These are phyloP conservation scores for Argopecten irradians DNA, from an alignment of 1,140 invertebrate species.

Conservation along the genomic window DNA sequence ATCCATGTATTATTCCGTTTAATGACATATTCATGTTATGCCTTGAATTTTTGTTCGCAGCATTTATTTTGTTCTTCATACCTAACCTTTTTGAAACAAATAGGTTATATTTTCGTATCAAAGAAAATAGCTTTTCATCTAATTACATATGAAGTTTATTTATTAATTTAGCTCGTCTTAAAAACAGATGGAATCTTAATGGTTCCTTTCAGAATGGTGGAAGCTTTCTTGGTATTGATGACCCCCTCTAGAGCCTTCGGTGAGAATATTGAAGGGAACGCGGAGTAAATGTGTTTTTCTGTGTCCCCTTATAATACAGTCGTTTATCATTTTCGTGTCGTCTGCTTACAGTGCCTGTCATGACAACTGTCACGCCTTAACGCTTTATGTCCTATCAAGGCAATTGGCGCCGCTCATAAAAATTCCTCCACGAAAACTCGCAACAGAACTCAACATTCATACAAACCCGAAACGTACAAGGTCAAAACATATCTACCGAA, in stretches of 20 bases:
- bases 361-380: background rate
- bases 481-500: background rate
- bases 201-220: no score
- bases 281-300: background rate
- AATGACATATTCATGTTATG: no score
- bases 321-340: constrained; percentile 7
- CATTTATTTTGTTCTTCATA: no score
- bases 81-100: no score
- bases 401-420: background rate
- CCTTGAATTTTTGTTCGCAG: no score
- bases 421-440: background rate
- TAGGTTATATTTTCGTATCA: no score
- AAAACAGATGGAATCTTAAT: no score
- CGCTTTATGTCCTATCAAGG: background rate
- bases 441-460: background rate
- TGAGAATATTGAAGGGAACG: background rate
- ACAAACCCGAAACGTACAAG: background rate
- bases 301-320: background rate
- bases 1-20: no score
- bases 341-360: background rate
- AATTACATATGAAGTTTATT: no score
- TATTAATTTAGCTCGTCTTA: no score
- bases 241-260: background rate
- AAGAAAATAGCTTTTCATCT: no score
- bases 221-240: background rate